Base-by-base conservation (phyloP, 2,797 vertebrate genomes). In the Amblyraja radiata region DNA sequence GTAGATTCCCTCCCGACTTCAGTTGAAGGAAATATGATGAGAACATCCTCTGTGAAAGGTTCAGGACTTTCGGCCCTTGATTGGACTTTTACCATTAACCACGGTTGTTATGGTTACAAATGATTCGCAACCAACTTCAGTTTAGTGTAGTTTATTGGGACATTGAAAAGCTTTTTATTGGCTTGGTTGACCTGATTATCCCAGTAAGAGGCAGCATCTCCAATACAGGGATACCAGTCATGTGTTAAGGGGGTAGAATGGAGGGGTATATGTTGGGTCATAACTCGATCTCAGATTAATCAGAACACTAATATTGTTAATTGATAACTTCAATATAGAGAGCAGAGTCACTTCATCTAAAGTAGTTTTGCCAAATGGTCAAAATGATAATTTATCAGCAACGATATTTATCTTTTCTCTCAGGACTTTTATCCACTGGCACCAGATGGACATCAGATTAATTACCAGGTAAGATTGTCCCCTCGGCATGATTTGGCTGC, bases 381-480 rank as follows among this genome's bases (percentile, higher is more conserved):
- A 94, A 93, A 94, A 94, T 54, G 32, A 94, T 94, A 93, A 95
- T 94, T 95, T 93, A 94, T 94, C 93, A 95, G 93, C 94, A 83
- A 21, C 90, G 10, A 18, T 92, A 23, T 39, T 23, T 81, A 18
- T 68, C 46, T 68, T 54, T 68, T 78, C 94, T 94, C 92, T 94
- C 95, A 97, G 97, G 97, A 97, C 94, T 95, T 97, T 94, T 96
- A 97, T 95, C 96, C 96, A 95, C 95, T 95, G 94, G 96, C 96
- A 94, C 95, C 97, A 96, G 94, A 95, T 95, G 97, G 97, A 92
- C 98, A 98, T 95, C 97, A 98, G 97, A 98, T 99, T 96, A 98
- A 98, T 95, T 99, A 98, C 90, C 98, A 99, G 98, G 98, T 99
- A 97, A 78, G 54, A 2, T 7, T 3, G n/a, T 10, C 11, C 28